These are phyloP conservation scores for Callimorpha dominula DNA, from an alignment of 2,888 invertebrate genomes.

Conservation along the genomic window DNA sequence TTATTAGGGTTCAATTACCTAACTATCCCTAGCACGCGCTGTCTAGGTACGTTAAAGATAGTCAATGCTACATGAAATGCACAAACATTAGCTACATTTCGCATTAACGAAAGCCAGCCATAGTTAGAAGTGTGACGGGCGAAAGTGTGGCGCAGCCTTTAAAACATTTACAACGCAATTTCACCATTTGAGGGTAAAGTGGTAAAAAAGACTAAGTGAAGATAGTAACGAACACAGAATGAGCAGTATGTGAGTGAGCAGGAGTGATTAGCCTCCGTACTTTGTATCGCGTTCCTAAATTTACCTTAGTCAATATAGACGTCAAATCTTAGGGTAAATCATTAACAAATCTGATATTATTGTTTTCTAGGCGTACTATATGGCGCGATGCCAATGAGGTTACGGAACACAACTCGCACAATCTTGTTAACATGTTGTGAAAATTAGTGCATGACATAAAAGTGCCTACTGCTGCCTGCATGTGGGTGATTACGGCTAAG, in stretches of 20 bases:
- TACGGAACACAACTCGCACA: conserved; percentile 16
- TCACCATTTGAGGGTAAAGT: background rate
- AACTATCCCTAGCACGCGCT: too few species aligned
- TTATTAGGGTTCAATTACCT: too few species aligned
- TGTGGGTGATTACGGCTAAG: background rate
- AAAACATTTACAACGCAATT: background rate
- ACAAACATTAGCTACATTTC: too few species aligned
- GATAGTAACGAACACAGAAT: background rate
- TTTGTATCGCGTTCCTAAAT: background rate
- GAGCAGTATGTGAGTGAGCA: too few species aligned
- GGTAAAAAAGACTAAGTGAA: background rate
- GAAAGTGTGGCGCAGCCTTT: background rate
- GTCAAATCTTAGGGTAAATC: background rate
- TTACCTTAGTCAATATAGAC: background rate
- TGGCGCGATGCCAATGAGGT: conserved; percentile 45
- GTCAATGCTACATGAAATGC: background rate
- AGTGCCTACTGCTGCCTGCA: background rate
- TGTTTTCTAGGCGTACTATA: conserved; percentile 20
- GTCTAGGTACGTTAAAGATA: too few species aligned
- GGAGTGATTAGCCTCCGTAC: too few species aligned
- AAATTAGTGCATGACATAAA: conserved; percentile 4
- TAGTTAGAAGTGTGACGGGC: background rate
- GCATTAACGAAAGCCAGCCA: background rate
- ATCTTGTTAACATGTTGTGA: conserved; percentile 11
- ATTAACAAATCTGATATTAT: conserved; percentile 3